Conservation (phyloP, 2,113 vertebrate genomes). For the Archocentrus centrarchus region DNA sequence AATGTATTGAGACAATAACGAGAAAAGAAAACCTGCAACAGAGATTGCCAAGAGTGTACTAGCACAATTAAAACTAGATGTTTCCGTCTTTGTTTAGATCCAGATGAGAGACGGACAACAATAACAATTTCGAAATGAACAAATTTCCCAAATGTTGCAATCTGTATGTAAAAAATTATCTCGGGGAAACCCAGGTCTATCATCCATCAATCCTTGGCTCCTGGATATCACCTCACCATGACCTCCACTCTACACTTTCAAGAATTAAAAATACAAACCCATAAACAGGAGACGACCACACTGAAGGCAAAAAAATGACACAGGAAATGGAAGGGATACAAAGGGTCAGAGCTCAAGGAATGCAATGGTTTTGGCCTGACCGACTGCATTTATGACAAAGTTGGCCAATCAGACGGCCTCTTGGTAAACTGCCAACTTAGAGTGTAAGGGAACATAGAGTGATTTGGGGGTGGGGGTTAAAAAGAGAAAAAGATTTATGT, state of each 20-base stretch:
- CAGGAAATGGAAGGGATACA: constrained; percentile 85
- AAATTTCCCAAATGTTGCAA: not conserved
- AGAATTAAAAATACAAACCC: constrained; percentile 31
- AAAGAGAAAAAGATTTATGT: constrained; percentile 22
- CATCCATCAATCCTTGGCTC: not conserved
- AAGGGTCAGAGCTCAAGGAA: constrained; percentile 88
- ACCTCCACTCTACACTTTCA: constrained; percentile 11
- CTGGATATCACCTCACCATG: constrained; percentile 21
- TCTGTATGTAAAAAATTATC: not conserved
- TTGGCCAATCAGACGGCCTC: constrained; percentile 76
- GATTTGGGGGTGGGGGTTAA: not conserved
- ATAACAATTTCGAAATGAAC: not conserved
- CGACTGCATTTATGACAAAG: constrained; percentile 80
- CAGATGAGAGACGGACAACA: not conserved
- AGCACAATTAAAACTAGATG: constrained; percentile 10
- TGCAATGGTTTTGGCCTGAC: constrained; percentile 61
- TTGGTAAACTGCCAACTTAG: constrained; percentile 73
- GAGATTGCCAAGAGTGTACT: not conserved
- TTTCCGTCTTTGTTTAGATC: constrained; percentile 15
- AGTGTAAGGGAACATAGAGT: constrained; percentile 65
- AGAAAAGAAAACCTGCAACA: constrained; percentile 14
- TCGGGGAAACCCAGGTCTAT: constrained; percentile 12
- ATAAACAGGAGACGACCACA: constrained; percentile 33
- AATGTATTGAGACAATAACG: constrained; percentile 30
- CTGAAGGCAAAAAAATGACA: constrained; percentile 45